phyloP scores from a whole-genome alignment of 2,797 vertebrate species.

The Clarias laeviceps region DNA sequence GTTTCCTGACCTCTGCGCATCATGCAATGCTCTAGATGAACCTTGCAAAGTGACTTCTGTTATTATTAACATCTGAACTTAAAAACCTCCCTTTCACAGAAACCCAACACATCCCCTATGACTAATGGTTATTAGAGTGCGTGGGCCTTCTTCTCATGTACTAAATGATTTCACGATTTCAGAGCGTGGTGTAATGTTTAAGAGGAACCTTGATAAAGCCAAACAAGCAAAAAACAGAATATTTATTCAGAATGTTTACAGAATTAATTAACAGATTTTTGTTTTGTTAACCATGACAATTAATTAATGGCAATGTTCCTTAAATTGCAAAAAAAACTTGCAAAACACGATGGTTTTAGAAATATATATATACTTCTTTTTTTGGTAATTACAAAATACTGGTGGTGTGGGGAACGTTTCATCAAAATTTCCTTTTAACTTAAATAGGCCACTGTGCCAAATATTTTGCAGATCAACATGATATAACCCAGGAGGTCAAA shows the following conservation, averaged over 20 bases:
- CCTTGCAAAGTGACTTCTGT: neutral
- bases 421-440: neutral
- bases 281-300: no score
- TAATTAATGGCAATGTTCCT: no score
- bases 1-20: neutral
- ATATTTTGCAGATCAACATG: neutral
- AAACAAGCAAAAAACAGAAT: neutral
- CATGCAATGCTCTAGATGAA: neutral
- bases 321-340: no score
- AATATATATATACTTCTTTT: no score
- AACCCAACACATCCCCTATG: neutral
- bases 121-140: neutral
- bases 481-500: neutral
- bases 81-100: neutral
- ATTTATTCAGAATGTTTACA: no score
- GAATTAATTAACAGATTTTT: no score
- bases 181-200: neutral
- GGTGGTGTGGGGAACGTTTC: no score
- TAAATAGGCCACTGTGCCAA: neutral
- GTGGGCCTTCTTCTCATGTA: neutral
- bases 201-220: neutral
- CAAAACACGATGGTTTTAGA: no score
- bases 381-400: neutral
- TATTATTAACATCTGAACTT: neutral
- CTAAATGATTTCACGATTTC: neutral